Evolutionary conservation across 92 coral and sea anemone species (phyloP).

Genomic region (Zoanthus sansibaricus): DNA sequence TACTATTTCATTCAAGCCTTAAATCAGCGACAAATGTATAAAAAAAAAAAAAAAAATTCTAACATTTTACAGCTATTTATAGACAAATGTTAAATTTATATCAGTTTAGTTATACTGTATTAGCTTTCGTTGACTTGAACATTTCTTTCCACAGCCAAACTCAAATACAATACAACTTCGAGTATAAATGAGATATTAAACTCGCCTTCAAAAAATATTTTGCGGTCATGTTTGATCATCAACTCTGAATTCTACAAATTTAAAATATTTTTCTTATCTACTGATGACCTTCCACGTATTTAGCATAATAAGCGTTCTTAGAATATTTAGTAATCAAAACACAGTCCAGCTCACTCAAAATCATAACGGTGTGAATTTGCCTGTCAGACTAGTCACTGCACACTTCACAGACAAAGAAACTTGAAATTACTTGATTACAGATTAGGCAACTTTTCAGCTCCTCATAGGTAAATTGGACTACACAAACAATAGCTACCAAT

Average conservation of each 20-base stretch:
- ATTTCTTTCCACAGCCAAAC: too few relatives aligned
- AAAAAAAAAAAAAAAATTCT: too few relatives aligned
- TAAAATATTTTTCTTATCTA: neutral
- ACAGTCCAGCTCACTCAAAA: conserved; percentile 7
- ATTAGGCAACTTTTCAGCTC: neutral
- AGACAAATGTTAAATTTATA: too few relatives aligned
- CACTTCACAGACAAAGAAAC: neutral
- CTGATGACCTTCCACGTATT: conserved; percentile 4
- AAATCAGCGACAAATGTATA: too few relatives aligned
- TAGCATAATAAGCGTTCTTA: conserved; percentile 41
- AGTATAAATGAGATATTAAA: neutral
- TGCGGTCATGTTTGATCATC: neutral
- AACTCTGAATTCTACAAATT: conserved; percentile 5
- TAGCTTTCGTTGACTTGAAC: too few relatives aligned
- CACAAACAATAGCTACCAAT: conserved; percentile 20
- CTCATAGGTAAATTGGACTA: neutral
- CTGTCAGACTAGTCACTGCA: neutral
- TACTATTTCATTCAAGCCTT: too few relatives aligned
- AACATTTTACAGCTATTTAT: too few relatives aligned
- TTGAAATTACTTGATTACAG: neutral
- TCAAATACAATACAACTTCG: too few relatives aligned
- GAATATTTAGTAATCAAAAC: conserved; percentile 26
- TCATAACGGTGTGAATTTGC: neutral
- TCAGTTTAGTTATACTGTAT: too few relatives aligned
- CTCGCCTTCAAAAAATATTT: neutral